These are phyloP conservation scores for Dasysyrphus albostriatus DNA, from an alignment of 2,888 invertebrate species.

Conservation along the genomic window DNA sequence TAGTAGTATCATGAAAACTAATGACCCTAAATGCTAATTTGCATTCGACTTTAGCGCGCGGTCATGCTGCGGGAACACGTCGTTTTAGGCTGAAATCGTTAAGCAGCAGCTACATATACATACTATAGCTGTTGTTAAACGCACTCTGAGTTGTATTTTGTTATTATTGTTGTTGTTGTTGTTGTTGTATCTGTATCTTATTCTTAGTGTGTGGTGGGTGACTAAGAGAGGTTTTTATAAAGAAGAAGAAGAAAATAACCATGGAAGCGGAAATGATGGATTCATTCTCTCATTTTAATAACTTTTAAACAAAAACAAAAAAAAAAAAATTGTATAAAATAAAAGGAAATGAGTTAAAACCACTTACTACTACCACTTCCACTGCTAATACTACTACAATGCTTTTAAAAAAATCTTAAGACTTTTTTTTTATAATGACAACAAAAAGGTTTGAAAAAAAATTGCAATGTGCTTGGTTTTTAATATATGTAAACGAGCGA, in stretches of 20 bases:
- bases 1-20: constrained; percentile 73
- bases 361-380: constrained; percentile 33
- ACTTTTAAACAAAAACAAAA: constrained; percentile 51
- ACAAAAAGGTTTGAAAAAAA: no score
- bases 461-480: constrained; percentile 30
- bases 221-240: constrained; percentile 50
- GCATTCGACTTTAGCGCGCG: constrained; percentile 66
- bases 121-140: constrained; percentile 57
- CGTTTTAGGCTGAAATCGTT: constrained; percentile 62
- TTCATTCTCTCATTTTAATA: constrained; percentile 78
- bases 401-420: constrained; percentile 11
- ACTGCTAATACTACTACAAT: not conserved
- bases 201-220: constrained; percentile 51
- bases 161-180: no score
- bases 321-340: constrained; percentile 22
- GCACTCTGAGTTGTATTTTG: no score
- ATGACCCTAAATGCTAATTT: constrained; percentile 75
- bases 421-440: not conserved
- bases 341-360: constrained; percentile 62
- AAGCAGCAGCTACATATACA: no score
- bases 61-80: constrained; percentile 70
- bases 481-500: constrained; percentile 22
- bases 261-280: constrained; percentile 84
- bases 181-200: constrained; percentile 16
- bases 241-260: constrained; percentile 79